Evolutionary conservation across 1,140 invertebrate genomes (phyloP), one percentile per base, ranked within the genome.

Genomic region (Drosophila neocordata): DNA sequence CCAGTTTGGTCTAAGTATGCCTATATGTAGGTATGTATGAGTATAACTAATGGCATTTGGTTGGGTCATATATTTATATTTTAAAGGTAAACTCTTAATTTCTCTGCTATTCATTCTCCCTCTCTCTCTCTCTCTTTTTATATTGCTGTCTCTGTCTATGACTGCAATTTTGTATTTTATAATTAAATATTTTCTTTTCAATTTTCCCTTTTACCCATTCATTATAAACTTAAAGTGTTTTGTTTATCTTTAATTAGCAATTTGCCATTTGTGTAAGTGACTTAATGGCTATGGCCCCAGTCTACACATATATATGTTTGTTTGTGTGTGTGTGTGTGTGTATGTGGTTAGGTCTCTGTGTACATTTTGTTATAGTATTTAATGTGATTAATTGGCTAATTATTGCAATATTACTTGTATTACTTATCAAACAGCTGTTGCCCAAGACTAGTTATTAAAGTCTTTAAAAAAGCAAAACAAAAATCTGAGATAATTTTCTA

Each of bases 341-440:
- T 55, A 51, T 27, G 69, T 31, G 56, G 65, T 31, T 72, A 68
- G 3, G 15, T n/a, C 15, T 18, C 7, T 9, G 41, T 18, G 15
- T 48, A 18, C 9, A 15, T 20, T 20, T 15, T 13, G 13, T 44
- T 48, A 20, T 6, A 18, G 7, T 15, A 7, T 41, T 35, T 59
- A 59, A 69, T 87, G 75, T 85, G 82, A 85, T 82, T 85, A 85
- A 87, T 78, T 87, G 81, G 78, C 82, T 77, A 81, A 85, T 85
- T 87, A 87, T 85, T 87, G 66, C 72, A 65, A 9, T 15, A 31
- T 31, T 31, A 31, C 27, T 80, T 70, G 80, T 75, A 85, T 85
- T 77, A n/a, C n/a, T n/a, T n/a, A 70, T 73, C 38, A 62, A 53
- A 44, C 81, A 70, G 68, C 73, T 84, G 81, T 20, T 12, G 5